Evolutionary conservation across 2,888 invertebrate species (phyloP), one percentile per base, ranked within the genome.

Genomic region (Anaspis maculata): DNA sequence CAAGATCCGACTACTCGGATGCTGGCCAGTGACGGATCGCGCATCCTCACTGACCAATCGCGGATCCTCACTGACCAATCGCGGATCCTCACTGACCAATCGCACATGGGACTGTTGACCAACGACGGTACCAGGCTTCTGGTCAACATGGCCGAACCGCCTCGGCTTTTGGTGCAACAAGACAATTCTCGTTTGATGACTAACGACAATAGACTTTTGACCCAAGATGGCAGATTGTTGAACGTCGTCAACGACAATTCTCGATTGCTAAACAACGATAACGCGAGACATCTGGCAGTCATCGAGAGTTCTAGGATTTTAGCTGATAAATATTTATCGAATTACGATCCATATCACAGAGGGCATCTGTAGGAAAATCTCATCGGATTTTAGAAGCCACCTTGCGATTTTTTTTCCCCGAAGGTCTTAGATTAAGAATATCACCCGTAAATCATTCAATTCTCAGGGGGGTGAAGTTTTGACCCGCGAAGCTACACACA

Each of bases 271-370:
- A 27, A 34, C 6, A 41, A 43, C 25, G 55, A 53, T 31, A 58
- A 57, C 43, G 49, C 52, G 5, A 45, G 63, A 35, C 61, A 63
- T 48, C 51, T 64, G 41, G 54, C 57, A 13, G 59, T 60, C 23
- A 53, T 59, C 26, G 64, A 64, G 34, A 57, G 57, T 39, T 52
- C 61, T 12, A 52, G 64, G 35, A 48, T 65, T 37, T 46, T 66
- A 41, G 52, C 62, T n/a, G 66, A 66, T 51, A 67, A 66, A 38
- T 67, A 66, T 56, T 51, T 67, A 34, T 46, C 60, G 5, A 63
- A 57, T 40, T 66, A 66, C 48, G 65, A 66, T 54, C 62, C 65
- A 16, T 67, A 66, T 56, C 62, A 64, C 42, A 49, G 65, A 28
- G 62, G 63, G 7, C 64, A 66, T 50, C 48, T 63, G 35, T 62